Evolutionary conservation across 2,113 vertebrate genomes (phyloP).

Genomic region (Hydropotes inermis): DNA sequence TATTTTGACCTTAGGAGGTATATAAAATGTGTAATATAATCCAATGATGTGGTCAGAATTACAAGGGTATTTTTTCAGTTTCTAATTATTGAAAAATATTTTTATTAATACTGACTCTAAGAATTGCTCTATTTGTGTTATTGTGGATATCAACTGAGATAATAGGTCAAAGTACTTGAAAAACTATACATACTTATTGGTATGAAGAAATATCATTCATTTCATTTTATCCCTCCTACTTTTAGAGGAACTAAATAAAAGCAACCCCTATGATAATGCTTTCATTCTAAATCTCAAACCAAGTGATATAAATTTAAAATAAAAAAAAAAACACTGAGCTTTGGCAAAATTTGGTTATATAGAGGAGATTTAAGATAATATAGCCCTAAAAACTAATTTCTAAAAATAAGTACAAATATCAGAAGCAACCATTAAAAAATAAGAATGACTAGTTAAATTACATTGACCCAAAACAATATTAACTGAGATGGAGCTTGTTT

Average conservation of each 20-base stretch:
- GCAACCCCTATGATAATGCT: not conserved
- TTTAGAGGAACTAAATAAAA: not conserved
- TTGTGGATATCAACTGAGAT: not conserved
- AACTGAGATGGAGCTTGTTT: not conserved
- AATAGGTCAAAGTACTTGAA: not conserved
- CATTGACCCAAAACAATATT: not conserved
- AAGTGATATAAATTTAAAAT: not conserved
- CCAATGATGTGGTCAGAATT: conserved; percentile 2
- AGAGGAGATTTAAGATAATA: not conserved
- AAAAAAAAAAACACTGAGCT: not conserved
- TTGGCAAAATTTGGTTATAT: not conserved
- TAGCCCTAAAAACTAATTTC: not conserved
- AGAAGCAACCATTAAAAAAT: not conserved
- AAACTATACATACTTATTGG: not conserved
- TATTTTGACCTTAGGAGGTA: not conserved
- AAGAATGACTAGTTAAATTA: not conserved
- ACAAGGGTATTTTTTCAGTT: not conserved
- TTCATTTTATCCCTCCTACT: not conserved
- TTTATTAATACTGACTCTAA: not conserved
- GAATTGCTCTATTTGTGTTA: not conserved
- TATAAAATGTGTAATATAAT: not conserved
- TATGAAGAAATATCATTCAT: not conserved
- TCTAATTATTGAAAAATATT: conserved; percentile 6
- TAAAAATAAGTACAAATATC: not conserved
- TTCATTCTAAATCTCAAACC: conserved; percentile 28